Conservation (phyloP, 2,888 invertebrate species). For the Zootermopsis nevadensis region DNA sequence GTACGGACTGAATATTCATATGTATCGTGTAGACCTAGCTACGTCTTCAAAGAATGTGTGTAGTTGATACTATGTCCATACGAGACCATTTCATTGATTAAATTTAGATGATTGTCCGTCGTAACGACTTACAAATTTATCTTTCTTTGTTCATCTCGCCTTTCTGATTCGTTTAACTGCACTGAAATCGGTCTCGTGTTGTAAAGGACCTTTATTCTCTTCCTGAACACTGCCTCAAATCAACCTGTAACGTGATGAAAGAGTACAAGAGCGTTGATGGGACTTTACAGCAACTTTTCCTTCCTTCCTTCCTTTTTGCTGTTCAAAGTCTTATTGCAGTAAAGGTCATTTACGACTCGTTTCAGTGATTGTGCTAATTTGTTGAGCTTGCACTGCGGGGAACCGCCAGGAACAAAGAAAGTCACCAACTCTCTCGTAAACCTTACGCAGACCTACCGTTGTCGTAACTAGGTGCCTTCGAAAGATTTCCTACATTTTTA, state of each 20-base stretch:
- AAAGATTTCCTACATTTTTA: too few species aligned
- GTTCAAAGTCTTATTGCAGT: not conserved
- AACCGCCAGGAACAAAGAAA: not conserved
- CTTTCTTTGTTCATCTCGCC: not conserved
- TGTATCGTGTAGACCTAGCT: too few species aligned
- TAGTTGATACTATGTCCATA: too few species aligned
- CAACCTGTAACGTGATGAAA: not conserved
- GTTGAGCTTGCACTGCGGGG: constrained; percentile 24
- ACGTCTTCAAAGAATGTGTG: too few species aligned
- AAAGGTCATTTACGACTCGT: not conserved
- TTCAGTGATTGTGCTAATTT: constrained; percentile 13
- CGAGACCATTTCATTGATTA: too few species aligned
- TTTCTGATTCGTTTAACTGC: not conserved
- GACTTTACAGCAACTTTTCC: too few species aligned
- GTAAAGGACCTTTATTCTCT: too few species aligned
- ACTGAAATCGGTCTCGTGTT: not conserved
- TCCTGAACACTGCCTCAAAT: not conserved
- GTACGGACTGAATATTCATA: too few species aligned
- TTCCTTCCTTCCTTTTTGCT: too few species aligned
- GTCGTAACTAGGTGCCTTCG: too few species aligned
- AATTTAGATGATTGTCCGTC: not conserved
- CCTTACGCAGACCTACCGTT: too few species aligned
- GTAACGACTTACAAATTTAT: not conserved
- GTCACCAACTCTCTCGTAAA: not conserved
- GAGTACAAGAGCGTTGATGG: not conserved